These are phyloP conservation scores for Astyanax mexicanus DNA, from an alignment of 2,797 vertebrate species.

Conservation along the genomic window DNA sequence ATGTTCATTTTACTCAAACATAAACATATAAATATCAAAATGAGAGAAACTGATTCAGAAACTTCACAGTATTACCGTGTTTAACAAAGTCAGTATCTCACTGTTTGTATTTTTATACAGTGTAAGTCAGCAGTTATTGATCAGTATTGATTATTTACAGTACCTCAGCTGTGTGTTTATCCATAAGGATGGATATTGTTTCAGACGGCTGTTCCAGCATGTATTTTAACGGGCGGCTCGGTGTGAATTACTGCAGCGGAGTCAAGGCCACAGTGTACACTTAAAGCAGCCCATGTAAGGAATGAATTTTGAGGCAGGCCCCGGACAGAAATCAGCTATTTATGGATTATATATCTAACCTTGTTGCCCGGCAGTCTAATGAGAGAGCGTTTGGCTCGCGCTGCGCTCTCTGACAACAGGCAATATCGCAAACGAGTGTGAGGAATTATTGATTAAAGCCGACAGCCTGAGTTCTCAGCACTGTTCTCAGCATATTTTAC, in stretches of 20 bases:
- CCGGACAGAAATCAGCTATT: slow-evolving; percentile 37
- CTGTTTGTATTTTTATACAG: too few species aligned
- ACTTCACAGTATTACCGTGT: too few species aligned
- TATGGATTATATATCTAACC: slow-evolving; percentile 10
- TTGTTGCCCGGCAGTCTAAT: not conserved
- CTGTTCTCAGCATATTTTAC: not conserved
- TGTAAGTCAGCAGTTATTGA: not conserved
- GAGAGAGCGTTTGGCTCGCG: not conserved
- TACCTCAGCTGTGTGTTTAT: not conserved
- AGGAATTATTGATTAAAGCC: not conserved
- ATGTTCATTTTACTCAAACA: too few species aligned
- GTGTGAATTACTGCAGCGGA: not conserved
- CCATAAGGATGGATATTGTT: not conserved
- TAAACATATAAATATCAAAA: too few species aligned
- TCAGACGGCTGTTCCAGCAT: not conserved
- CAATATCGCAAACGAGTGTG: not conserved
- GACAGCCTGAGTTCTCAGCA: not conserved
- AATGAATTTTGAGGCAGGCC: slow-evolving; percentile 14
- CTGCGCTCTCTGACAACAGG: not conserved
- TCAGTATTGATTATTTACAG: not conserved
- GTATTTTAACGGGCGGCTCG: not conserved
- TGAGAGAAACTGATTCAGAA: too few species aligned
- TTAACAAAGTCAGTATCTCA: too few species aligned
- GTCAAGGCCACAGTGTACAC: not conserved
- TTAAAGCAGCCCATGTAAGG: not conserved